Percentiles rank a stretch among this genome's conserved stretches.
phyloP scores from a whole-genome alignment of 2,888 invertebrate species.

The Megastigmus dorsalis region DNA sequence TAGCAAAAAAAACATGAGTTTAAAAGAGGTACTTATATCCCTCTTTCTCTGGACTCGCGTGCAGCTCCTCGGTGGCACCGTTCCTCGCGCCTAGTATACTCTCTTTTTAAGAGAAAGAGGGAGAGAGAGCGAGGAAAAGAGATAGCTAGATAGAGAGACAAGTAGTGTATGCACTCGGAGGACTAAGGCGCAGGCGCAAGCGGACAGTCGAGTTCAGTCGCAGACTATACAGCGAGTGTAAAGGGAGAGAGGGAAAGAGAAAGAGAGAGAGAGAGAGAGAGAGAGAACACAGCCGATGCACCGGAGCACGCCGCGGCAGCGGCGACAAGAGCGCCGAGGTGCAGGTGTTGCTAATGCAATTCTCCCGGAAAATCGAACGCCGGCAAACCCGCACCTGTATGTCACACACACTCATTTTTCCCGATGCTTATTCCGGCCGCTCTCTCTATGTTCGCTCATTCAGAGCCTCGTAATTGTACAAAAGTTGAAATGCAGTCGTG shows the following conservation, averaged over 20 bases:
- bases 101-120: background rate
- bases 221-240: no score
- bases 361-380: background rate
- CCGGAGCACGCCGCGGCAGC: slow-evolving; percentile 5
- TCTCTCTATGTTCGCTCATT: no score
- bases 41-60: background rate
- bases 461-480: no score
- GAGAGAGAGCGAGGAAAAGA: background rate
- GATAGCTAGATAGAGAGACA: background rate
- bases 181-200: slow-evolving; percentile 1
- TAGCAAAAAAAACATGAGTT: no score
- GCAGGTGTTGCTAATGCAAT: slow-evolving; percentile 7
- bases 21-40: background rate
- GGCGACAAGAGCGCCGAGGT: slow-evolving; percentile 1
- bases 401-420: background rate
- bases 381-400: no score
- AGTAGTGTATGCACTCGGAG: background rate
- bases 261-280: background rate
- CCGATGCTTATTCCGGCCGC: background rate
- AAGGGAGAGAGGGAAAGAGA: background rate
- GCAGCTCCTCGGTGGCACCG: background rate
- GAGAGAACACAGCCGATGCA: slow-evolving; percentile 4
- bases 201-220: background rate
- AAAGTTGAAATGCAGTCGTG: no score
- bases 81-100: background rate